Base-by-base conservation (phyloP, 2,888 invertebrate genomes). In the Eristalis intricaria region DNA sequence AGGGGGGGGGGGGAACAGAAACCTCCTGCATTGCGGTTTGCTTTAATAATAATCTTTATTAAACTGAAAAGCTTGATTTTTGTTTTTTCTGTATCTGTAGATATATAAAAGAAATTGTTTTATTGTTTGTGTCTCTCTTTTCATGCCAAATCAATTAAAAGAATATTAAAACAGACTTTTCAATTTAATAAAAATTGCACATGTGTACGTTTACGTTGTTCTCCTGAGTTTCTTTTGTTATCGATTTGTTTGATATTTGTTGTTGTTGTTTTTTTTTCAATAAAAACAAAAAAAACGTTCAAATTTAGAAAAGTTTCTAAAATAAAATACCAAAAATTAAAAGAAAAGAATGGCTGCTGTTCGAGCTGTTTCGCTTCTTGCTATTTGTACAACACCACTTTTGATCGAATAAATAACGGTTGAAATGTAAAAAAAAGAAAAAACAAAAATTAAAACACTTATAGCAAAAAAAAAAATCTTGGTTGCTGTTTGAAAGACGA, bases 101-200 rank as follows among this genome's bases (percentile, higher is more conserved):
- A 70, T 70, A 60, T 43, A 56, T 74, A 71, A 56, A 65, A 70
- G n/a, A 64, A 38, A 58, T 19, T 15, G n/a, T n/a, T 56, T 70
- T 64, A 19, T 19, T 13, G n/a, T n/a, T 60, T 22, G 13, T 40
- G 63, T 43, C 38, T 35, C 22, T 65, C 19, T 69, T 23, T 69
- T 60, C 84, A 80, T 84, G 84, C 81, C 71, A 77, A 71, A 68
- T 58, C 26, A 35, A 35, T n/a, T 64, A 73, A 61, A 69, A 56
- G 40, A 64, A 43, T n/a, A 13, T 4, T 23, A 65, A 66, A 74
- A 74, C 10, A 76, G 35, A 68, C 81, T 82, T 77, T 85, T 82
- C 85, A 77, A 77, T 85, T 82, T 77, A 85, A 81, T 73, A 85
- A 82, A 85, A 85, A 81, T 81, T 85, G 73, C 64, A 77, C 85